phyloP scores from a whole-genome alignment of 1,140 invertebrate species.

The Lepidostoma basale region DNA sequence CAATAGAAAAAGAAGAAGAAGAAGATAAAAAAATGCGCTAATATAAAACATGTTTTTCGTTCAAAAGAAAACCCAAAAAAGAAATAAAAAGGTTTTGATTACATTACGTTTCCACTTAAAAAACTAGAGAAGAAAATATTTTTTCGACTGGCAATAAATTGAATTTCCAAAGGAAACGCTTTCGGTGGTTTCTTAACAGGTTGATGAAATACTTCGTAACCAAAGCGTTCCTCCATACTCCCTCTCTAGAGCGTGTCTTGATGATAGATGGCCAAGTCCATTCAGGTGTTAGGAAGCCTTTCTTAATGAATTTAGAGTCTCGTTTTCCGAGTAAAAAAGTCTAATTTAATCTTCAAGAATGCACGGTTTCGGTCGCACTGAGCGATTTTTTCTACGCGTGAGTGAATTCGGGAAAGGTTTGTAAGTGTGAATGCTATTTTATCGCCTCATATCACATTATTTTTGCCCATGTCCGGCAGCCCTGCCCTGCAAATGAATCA shows the following conservation, averaged over 20 bases:
- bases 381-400: slow-evolving; percentile 5
- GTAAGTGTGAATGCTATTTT: slow-evolving; percentile 16
- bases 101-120: too few species aligned
- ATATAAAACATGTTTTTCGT: too few species aligned
- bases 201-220: background rate
- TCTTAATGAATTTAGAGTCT: background rate
- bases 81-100: too few species aligned
- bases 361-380: too few species aligned
- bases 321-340: background rate
- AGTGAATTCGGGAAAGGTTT: background rate
- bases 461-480: slow-evolving; percentile 36
- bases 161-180: background rate
- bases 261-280: slow-evolving; percentile 19
- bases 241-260: slow-evolving; percentile 12
- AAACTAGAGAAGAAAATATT: too few species aligned
- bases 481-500: slow-evolving; percentile 38
- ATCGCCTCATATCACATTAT: slow-evolving; percentile 40
- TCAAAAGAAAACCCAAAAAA: too few species aligned
- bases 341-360: too few species aligned
- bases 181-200: background rate
- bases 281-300: slow-evolving; percentile 6
- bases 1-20: too few species aligned
- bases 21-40: too few species aligned
- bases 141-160: background rate
- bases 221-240: background rate